Base-by-base conservation (phyloP, 2,888 invertebrate genomes). In the Amorpha juglandis region DNA sequence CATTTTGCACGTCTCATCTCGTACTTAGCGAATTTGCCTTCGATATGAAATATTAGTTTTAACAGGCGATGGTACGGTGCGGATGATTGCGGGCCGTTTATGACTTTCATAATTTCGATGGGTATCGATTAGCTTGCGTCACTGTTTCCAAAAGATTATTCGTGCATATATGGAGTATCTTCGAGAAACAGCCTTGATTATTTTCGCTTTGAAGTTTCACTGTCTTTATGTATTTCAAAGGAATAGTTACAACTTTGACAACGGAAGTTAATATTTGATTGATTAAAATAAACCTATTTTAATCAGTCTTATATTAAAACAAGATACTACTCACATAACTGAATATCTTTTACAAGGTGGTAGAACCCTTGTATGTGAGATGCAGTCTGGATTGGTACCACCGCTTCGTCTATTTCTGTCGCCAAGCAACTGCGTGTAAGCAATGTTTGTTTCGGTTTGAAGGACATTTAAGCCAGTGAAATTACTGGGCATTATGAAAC, bases 1-100 rank as follows among this genome's bases (percentile, higher is more conserved):
- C 12, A 58, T 62, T 65, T 63, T 63, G 65, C 33, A 50, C 19
- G 63, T 53, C 63, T 53, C 53, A 53, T 53, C 53, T 4, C 21
- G 45, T 27, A 53, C 16, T 27, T n/a, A 64, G 53, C 45, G 45
- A 64, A 64, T 53, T 7, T 35, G 53, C 35, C 53, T n/a, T n/a
- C 53, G 35, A 53, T 35, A 21, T 52, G 52, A 52, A 52, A 27
- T 27, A 52, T 52, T 52, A 52, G 14, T 52, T 7, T 52, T 27
- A 35, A 35, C 53, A 53, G 53, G n/a, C 53, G 52, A 53, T 33
- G 33, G 33, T 53, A n/a, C 53, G 14, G 33, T 33, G 33, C 33
- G 35, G 33, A 33, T 53, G 53, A 33, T 53, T 53, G 53, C 53
- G n/a, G 21, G 8, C 53, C 35, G 53, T 35, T 53, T 53, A 53